phyloP scores from a whole-genome alignment of 2,113 vertebrate genomes.

The Nibea albiflora region DNA sequence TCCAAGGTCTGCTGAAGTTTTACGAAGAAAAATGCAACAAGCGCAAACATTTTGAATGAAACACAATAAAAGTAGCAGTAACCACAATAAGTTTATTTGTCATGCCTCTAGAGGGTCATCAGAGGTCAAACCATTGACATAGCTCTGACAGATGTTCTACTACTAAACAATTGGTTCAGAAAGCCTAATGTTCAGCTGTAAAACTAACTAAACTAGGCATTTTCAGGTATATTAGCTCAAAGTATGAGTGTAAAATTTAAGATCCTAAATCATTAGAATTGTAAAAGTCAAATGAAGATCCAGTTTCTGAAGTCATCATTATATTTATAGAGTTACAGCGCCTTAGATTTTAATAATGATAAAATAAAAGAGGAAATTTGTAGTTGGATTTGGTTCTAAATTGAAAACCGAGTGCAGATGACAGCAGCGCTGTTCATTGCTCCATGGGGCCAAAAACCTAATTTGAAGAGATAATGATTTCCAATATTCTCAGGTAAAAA shows the following conservation, averaged over 20 bases:
- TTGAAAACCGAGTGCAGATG: neutral
- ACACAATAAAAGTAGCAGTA: neutral
- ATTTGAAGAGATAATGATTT: neutral
- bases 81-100: neutral
- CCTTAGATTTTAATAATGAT: neutral
- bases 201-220: neutral
- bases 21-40: neutral
- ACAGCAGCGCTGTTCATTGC: neutral
- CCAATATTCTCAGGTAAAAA: neutral
- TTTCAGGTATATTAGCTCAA: neutral
- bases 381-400: neutral
- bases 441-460: neutral
- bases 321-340: neutral
- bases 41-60: slow-evolving; percentile 2
- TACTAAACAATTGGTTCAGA: neutral
- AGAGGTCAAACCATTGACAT: neutral
- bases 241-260: slow-evolving; percentile 5
- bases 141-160: neutral
- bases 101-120: neutral
- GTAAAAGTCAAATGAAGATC: neutral
- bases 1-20: neutral
- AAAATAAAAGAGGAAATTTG: neutral
- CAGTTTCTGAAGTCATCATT: neutral
- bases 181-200: neutral
- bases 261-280: neutral